phyloP scores from a whole-genome alignment of 2,888 invertebrate species.

The Leuctra nigra region DNA sequence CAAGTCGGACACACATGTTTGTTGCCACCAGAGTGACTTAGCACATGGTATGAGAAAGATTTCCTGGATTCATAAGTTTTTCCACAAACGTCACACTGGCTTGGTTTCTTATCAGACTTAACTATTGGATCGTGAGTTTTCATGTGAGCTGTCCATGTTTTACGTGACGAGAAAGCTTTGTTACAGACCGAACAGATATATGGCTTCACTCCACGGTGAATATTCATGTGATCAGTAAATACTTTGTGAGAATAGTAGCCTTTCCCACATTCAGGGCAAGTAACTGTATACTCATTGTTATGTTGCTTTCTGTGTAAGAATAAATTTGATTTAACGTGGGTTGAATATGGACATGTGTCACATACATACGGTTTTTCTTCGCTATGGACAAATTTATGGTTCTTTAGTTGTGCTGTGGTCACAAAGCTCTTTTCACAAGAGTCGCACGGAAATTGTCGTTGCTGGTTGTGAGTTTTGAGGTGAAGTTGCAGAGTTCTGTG shows the following conservation, averaged over 20 bases:
- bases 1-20: constrained; percentile 54
- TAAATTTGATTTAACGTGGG: constrained; percentile 36
- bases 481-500: constrained; percentile 12
- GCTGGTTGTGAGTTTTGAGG: constrained; percentile 23
- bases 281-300: constrained; percentile 28
- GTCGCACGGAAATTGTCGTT: constrained; percentile 38
- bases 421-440: constrained; percentile 40
- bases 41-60: constrained; percentile 31
- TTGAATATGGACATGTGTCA: constrained; percentile 35
- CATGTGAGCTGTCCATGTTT: constrained; percentile 32
- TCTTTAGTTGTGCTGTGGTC: constrained; percentile 38
- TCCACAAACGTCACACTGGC: constrained; percentile 34
- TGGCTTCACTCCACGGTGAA: constrained; percentile 18
- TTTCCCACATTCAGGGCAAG: constrained; percentile 47
- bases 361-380: constrained; percentile 34
- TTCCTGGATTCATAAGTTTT: constrained; percentile 31
- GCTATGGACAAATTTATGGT: constrained; percentile 39
- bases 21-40: constrained; percentile 35
- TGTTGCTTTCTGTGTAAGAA: constrained; percentile 40
- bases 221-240: constrained; percentile 20
- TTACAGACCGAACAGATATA: constrained; percentile 21
- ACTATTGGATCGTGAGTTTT: constrained; percentile 19
- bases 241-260: constrained; percentile 42
- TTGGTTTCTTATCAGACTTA: constrained; percentile 16
- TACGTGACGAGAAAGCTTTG: constrained; percentile 36